Base-by-base conservation (phyloP, 1,140 invertebrate species). In the Drosophila saltans region DNA sequence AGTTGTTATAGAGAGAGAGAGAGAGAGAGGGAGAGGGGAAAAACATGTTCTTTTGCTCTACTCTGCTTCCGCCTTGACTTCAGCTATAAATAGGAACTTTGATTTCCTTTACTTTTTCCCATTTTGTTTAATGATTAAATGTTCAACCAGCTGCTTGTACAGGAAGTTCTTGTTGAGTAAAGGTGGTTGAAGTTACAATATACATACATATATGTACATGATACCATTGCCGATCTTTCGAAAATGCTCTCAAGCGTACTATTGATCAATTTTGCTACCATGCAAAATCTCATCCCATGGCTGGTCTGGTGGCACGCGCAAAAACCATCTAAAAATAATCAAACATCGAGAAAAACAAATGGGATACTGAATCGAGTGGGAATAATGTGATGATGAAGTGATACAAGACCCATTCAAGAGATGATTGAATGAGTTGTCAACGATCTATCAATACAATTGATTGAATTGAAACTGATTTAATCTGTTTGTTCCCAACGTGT, bases 61-160 rank as follows among this genome's bases (percentile, higher is more conserved):
- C 45, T 52, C 21, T 52, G 33, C 45, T 66, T 68, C 73, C 69
- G 63, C 40, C 62, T 33, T 36, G 16, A 39, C 63, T 26, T 39
- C 2, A 16, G 21, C 75, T 82, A 76, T 60, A 71, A 78, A 77
- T 83, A 72, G 33, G 8, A 63, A 72, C 64, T 75, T 59, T 59
- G 33, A 58, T 58, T 58, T 36, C 56, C 30, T 58, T 58, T 48
- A 24, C 16, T 48, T 24, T 24, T 2, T 2, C 8, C 67, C 48
- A 63, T 69, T 66, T 41, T 8, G 10, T 40, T 41, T 48, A 58
- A 62, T 82, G 82, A 82, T 86, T 88, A 75, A 88, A 77, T 78
- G 76, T 71, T 69, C 63, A 26, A 79, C 62, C 81, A 84, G 81
- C 81, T 84, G 52, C 68, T 58, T 64, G 66, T 63, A 77, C 78